Evolutionary conservation across 2,888 invertebrate species (phyloP), one percentile per base, ranked within the genome.

Genomic region (Ectemnius continuus): DNA sequence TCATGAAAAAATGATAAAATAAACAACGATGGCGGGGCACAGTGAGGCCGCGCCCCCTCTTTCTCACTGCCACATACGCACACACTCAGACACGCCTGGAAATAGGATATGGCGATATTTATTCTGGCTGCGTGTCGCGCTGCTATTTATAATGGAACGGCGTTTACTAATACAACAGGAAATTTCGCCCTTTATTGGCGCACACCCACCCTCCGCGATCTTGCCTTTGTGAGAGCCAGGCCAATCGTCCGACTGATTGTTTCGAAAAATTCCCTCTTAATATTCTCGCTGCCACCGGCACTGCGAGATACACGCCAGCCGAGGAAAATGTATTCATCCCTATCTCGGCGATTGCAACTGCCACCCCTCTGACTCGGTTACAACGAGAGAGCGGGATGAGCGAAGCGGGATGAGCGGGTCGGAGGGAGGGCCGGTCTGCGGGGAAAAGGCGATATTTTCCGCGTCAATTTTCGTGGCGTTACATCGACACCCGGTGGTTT

Each of bases 1-100:
- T 84, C 82, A 74, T 82, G 78, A 78, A 84, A 84, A 83, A 83
- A 78, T 80, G 80, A 83, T 83, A 84, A 82, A 83, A 84, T 82
- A 84, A 83, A 83, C 84, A 84, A 13, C 18, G 56, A 70, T 68
- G 58, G 45, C 48, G 81, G 61, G 48, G 57, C 61, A 61, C 36
- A 11, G 36, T 11, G 0, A 5, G 0, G 36, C 2, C 36, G 36
- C 36, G 23, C 36, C 36, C 8, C 5, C 36, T 8, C 5, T 36
- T 11, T 36, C 28, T 0, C 36, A 36, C 36, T 23, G 2, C 23
- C 23, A 23, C 23, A 23, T 23, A 23, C 23, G 23, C 23, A 2
- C 23, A 23, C 23, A 23, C 23, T 23, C 23, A 23, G 23, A 36
- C 36, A 36, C 67, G 74, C 72, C 57, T 72, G 82, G 76, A 76